Evolutionary conservation across 2,797 vertebrate genomes (phyloP).

Genomic region (Falco berigora): DNA sequence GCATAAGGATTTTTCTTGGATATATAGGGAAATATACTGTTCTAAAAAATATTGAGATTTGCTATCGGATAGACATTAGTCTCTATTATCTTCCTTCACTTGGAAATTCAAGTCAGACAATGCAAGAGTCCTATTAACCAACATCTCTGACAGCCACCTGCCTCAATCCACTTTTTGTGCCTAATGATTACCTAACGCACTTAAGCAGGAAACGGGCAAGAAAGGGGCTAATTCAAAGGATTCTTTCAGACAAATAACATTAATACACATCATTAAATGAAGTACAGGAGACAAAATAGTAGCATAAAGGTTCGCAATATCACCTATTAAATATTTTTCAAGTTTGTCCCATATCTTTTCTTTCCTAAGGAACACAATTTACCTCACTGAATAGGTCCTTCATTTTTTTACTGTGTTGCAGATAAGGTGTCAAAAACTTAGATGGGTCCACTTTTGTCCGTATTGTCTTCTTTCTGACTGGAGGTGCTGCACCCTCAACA

Average conservation of each 20-base stretch:
- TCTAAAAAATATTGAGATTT: neutral
- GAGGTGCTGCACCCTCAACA: conserved; percentile 46
- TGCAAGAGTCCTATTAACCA: neutral
- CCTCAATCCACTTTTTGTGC: neutral
- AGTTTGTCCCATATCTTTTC: neutral
- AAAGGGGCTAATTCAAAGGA: neutral
- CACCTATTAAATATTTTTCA: neutral
- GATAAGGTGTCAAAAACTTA: conserved; percentile 96
- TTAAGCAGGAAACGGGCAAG: neutral
- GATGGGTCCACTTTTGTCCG: conserved; percentile 89
- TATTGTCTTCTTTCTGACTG: conserved; percentile 77
- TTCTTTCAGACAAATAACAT: neutral
- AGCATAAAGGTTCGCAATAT: neutral
- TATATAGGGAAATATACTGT: neutral
- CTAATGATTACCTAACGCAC: neutral
- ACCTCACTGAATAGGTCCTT: conserved; percentile 92
- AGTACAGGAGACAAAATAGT: neutral
- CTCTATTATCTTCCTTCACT: neutral
- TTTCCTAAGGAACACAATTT: conserved; percentile 2
- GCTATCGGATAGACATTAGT: neutral
- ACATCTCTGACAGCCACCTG: neutral
- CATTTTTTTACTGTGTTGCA: conserved; percentile 97
- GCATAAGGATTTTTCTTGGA: neutral
- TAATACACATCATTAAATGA: neutral
- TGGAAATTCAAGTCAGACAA: neutral